Conservation (phyloP, 2,113 vertebrate species). For the Grammomys surdaster region DNA sequence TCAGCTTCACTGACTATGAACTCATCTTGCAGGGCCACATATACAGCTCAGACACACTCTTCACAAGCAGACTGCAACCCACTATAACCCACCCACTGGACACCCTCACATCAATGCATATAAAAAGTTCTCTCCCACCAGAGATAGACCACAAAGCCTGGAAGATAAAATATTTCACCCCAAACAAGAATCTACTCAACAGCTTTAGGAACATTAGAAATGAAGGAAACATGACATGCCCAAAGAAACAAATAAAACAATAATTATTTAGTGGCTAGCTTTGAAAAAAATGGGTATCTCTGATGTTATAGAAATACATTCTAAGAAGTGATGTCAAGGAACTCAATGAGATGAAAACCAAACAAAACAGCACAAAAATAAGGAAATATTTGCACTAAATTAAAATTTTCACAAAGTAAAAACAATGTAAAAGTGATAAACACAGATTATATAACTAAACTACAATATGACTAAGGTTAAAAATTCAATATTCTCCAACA, state of each 20-base stretch:
- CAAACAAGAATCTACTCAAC: background rate
- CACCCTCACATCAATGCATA: background rate
- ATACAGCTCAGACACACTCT: background rate
- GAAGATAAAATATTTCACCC: background rate
- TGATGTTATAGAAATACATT: background rate
- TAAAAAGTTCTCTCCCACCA: background rate
- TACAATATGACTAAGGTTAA: background rate
- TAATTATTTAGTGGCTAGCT: background rate
- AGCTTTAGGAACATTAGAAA: background rate
- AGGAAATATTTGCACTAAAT: background rate
- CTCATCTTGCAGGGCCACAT: background rate
- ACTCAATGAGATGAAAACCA: too few relatives aligned
- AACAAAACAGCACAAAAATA: background rate
- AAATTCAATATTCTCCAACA: background rate
- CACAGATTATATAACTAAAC: background rate
- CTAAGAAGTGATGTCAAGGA: background rate
- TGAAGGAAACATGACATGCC: background rate
- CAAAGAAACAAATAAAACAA: background rate
- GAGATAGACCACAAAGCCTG: background rate
- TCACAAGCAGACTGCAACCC: background rate
- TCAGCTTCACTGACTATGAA: background rate
- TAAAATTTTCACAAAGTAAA: background rate
- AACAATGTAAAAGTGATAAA: background rate
- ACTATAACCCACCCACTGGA: background rate
- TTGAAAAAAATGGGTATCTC: background rate